Evolutionary conservation across 2,113 vertebrate genomes (phyloP).

Genomic region (Marcusenius ussheri): DNA sequence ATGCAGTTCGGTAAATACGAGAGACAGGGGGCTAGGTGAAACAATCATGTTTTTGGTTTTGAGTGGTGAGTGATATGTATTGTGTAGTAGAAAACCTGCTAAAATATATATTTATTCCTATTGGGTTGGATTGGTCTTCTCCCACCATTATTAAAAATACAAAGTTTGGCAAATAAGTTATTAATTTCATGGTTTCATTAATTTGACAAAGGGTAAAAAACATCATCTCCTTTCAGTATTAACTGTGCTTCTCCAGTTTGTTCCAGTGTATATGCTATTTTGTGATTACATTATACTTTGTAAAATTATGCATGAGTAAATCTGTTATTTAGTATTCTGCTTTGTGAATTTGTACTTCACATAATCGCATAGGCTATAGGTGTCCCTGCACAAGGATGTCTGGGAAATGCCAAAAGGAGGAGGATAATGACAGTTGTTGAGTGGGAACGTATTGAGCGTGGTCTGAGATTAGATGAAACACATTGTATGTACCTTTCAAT

Average conservation of each 20-base stretch:
- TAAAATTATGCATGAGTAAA: slow-evolving; percentile 5
- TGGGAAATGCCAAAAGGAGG: neutral
- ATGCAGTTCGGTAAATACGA: neutral
- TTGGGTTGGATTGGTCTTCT: neutral
- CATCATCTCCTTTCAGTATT: neutral
- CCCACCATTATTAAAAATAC: neutral
- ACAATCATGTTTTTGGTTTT: neutral
- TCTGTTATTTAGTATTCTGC: neutral
- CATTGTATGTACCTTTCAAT: neutral
- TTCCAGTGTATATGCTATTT: neutral
- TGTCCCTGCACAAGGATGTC: neutral
- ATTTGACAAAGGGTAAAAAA: neutral
- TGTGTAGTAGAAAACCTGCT: neutral
- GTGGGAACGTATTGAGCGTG: neutral
- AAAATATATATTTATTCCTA: neutral
- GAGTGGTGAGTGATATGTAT: neutral
- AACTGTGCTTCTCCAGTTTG: neutral
- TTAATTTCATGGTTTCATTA: neutral
- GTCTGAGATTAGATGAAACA: neutral
- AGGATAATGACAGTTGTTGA: neutral
- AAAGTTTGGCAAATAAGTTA: neutral
- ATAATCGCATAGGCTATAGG: neutral
- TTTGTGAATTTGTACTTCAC: slow-evolving; percentile 3
- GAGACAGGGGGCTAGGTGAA: neutral
- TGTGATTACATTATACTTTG: slow-evolving; percentile 1